Evolutionary conservation across 2,113 vertebrate species (phyloP), one percentile per base, ranked within the genome.

Genomic region (Haemorhous mexicanus): DNA sequence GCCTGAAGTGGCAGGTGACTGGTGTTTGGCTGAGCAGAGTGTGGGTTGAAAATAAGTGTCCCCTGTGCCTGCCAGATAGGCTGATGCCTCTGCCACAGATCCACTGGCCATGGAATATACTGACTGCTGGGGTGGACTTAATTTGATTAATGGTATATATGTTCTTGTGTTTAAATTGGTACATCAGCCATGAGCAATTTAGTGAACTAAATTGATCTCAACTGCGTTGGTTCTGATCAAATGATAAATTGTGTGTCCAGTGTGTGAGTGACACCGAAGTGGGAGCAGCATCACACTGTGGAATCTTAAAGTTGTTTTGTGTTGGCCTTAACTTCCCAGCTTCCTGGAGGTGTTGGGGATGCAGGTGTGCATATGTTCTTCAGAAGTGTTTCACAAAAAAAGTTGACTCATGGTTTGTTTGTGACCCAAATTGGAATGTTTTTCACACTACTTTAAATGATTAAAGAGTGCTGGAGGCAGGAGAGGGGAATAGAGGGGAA

Each of bases 231-330:
- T 64, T 91, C 64, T 44, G n/a, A 39, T 56, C 7, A 4, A 32
- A 9, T 69, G 12, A 23, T 53, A 14, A 67, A 41, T 12, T 52
- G 15, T 52, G 9, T 6, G 7, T 30, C 23, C 3, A 5, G 2
- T 12, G 33, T 3, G 1, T 27, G 33, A 39, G 44, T 27, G 55
- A 5, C 32, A 5, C 19, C 0, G 2, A 43, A 39, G 27, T 43
- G 67, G 58, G 37, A 16, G 49, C 32, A 26, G 22, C 0, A 0
- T 56, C n/a, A 2, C 4, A 0, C 4, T 10, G 23, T 22, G 16
- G 64, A 35, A 10, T 53, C 49, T 4, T 59, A 10, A 17, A 30
- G 21, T 26, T 67, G 4, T 5, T 73, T 47, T 92, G 30, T 63
- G 22, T 77, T 87, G 33, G 37, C 68, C 15, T 39, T 28, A 30